Conservation (phyloP, 2,113 vertebrate species). For the Vanacampus margaritifer region DNA sequence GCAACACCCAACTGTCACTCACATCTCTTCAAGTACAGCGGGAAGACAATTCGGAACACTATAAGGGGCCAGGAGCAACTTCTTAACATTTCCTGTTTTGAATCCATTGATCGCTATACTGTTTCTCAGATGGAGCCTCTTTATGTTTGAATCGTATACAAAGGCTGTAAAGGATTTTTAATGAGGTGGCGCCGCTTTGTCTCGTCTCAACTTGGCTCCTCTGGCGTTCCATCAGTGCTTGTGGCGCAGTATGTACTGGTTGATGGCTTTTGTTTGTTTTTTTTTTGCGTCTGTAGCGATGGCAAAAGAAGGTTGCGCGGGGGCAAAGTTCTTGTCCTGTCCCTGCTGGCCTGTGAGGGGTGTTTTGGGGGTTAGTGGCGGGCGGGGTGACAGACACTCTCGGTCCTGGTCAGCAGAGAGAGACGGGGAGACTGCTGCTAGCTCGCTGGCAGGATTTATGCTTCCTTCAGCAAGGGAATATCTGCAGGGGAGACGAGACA, state of each 20-base stretch:
- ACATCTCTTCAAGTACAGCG: slow-evolving; percentile 60
- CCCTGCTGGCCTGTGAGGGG: slow-evolving; percentile 31
- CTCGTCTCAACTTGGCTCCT: slow-evolving; percentile 30
- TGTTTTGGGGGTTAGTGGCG: slow-evolving; percentile 4
- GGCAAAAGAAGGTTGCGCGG: slow-evolving; percentile 42
- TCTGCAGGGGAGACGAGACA: slow-evolving; percentile 72
- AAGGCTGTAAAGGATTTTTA: slow-evolving; percentile 38
- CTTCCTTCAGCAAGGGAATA: slow-evolving; percentile 96
- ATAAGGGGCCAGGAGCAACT: slow-evolving; percentile 27
- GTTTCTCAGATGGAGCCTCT: slow-evolving; percentile 25
- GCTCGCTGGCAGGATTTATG: slow-evolving; percentile 77
- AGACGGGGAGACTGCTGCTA: slow-evolving; percentile 37
- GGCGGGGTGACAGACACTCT: slow-evolving; percentile 55
- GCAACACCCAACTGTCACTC: slow-evolving; percentile 44
- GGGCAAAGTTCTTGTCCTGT: slow-evolving; percentile 45
- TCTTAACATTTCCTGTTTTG: slow-evolving; percentile 23
- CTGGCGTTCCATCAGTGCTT: slow-evolving; percentile 33
- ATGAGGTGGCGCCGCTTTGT: slow-evolving; percentile 34
- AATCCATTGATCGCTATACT: slow-evolving; percentile 16
- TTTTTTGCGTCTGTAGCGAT: slow-evolving; percentile 40
- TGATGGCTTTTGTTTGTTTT: slow-evolving; percentile 49
- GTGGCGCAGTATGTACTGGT: slow-evolving; percentile 28
- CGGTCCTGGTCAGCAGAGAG: slow-evolving; percentile 57
- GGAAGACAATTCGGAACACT: slow-evolving; percentile 53
- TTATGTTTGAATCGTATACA: slow-evolving; percentile 46